phyloP scores from a whole-genome alignment of 2,888 invertebrate species.

The Tiphia femorata region DNA sequence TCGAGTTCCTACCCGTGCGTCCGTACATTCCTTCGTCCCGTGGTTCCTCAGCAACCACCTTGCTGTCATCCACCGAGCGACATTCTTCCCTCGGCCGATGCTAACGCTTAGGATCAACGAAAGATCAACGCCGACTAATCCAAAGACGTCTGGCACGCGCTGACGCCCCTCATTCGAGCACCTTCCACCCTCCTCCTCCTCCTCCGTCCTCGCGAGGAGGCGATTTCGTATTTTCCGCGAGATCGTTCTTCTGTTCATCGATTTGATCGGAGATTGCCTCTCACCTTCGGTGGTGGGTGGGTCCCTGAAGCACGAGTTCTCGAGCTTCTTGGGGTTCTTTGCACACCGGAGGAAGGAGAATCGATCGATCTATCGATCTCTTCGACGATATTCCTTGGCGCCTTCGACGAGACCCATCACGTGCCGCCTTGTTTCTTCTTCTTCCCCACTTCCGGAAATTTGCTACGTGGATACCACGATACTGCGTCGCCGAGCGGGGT shows the following conservation, averaged over 20 bases:
- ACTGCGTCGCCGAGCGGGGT: slow-evolving; percentile 33
- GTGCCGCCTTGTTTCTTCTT: neutral
- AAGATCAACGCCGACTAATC: slow-evolving; percentile 14
- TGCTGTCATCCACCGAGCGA: slow-evolving; percentile 40
- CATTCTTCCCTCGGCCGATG: slow-evolving; percentile 29
- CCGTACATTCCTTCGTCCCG: slow-evolving; percentile 42
- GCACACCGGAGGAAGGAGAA: too few species aligned
- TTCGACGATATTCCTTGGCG: neutral
- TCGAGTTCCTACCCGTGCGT: slow-evolving; percentile 29
- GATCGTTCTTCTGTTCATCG: slow-evolving; percentile 30
- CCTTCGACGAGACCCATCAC: neutral
- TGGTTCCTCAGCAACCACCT: slow-evolving; percentile 28
- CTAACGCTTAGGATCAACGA: too few species aligned
- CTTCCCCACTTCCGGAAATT: neutral
- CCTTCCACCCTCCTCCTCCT: slow-evolving; percentile 11
- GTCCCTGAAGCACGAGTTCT: too few species aligned
- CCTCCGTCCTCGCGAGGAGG: slow-evolving; percentile 19
- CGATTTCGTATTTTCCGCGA: slow-evolving; percentile 14
- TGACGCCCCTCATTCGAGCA: neutral
- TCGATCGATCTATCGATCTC: neutral
- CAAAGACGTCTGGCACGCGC: neutral
- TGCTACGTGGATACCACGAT: slow-evolving; percentile 19
- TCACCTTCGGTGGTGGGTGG: too few species aligned
- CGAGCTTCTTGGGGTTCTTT: too few species aligned
- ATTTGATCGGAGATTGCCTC: slow-evolving; percentile 18